These are phyloP conservation scores for Pseudococcus jackbeardsleyi DNA, from an alignment of 2,888 invertebrate species.

Conservation along the genomic window DNA sequence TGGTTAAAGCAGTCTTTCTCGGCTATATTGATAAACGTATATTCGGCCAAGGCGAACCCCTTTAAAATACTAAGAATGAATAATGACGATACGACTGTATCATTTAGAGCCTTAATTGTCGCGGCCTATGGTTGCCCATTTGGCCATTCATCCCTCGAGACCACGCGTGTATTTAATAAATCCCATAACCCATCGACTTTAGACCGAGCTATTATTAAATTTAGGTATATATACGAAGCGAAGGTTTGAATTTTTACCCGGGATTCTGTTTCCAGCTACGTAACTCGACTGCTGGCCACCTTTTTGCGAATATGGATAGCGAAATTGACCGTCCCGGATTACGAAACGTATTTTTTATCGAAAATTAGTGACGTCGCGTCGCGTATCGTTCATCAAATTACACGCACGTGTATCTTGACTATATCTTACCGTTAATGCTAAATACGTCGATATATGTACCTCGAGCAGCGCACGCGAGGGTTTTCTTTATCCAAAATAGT, in stretches of 20 bases:
- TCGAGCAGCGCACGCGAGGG: too few relatives aligned
- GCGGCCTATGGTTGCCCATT: conserved; percentile 28
- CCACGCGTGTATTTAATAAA: conserved; percentile 7
- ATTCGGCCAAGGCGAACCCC: conserved; percentile 6
- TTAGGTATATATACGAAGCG: not conserved
- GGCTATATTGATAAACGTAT: conserved; percentile 3
- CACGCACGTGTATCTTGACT: not conserved
- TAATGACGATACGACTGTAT: conserved; percentile 42
- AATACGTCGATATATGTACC: too few relatives aligned
- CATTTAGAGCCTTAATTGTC: conserved; percentile 20
- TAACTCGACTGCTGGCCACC: not conserved
- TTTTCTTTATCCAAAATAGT: too few relatives aligned
- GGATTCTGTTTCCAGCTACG: not conserved
- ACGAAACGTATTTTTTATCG: conserved; percentile 19
- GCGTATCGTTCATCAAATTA: conserved; percentile 14
- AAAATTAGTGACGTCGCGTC: not conserved
- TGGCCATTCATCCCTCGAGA: conserved; percentile 30
- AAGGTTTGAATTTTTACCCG: conserved; percentile 30
- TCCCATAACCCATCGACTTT: conserved; percentile 18
- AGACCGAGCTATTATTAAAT: conserved; percentile 20
- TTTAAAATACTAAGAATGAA: conserved; percentile 33
- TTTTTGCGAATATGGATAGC: not conserved
- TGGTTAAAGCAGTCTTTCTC: not conserved
- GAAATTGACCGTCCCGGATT: not conserved
- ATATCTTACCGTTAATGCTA: too few relatives aligned